phyloP scores from a whole-genome alignment of 1,140 invertebrate genomes.

The Sitobion miscanthi region DNA sequence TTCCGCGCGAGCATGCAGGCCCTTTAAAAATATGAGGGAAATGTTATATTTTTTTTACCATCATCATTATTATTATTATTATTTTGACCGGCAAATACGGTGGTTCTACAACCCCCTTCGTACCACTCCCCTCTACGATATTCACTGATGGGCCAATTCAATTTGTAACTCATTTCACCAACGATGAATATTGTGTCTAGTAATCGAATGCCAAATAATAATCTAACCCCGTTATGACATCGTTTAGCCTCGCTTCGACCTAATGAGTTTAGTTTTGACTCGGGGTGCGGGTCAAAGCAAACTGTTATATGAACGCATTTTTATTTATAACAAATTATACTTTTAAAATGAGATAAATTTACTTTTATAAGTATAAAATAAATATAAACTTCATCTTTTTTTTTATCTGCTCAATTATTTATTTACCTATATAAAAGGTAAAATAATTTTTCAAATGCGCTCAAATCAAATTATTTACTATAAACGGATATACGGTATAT shows the following conservation, averaged over 20 bases:
- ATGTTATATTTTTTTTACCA: slow-evolving; percentile 40
- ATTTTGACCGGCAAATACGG: slow-evolving; percentile 55
- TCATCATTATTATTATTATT: slow-evolving; percentile 49
- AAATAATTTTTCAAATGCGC: not conserved
- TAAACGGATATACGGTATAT: not conserved
- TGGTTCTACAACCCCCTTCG: slow-evolving; percentile 28
- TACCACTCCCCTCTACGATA: slow-evolving; percentile 33
- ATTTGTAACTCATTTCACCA: slow-evolving; percentile 56
- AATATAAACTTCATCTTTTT: not conserved
- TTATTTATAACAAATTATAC: slow-evolving; percentile 26
- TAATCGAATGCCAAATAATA: slow-evolving; percentile 56
- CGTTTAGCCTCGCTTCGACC: slow-evolving; percentile 52
- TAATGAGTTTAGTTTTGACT: slow-evolving; percentile 54
- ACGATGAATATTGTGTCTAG: slow-evolving; percentile 56
- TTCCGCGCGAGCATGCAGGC: not conserved
- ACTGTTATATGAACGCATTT: slow-evolving; percentile 24
- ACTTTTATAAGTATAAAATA: not conserved
- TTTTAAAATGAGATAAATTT: slow-evolving; percentile 28
- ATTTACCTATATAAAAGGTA: not conserved
- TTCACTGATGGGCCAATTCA: slow-evolving; percentile 50
- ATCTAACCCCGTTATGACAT: slow-evolving; percentile 55
- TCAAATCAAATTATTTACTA: not conserved
- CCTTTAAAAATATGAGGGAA: slow-evolving; percentile 45
- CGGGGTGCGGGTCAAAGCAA: slow-evolving; percentile 17
- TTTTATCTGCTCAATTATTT: not conserved